Percentiles rank a stretch among this genome's conserved stretches.
These are phyloP conservation scores for Liolophura sinensis DNA, from an alignment of 1,140 invertebrate genomes.

Conservation along the genomic window DNA sequence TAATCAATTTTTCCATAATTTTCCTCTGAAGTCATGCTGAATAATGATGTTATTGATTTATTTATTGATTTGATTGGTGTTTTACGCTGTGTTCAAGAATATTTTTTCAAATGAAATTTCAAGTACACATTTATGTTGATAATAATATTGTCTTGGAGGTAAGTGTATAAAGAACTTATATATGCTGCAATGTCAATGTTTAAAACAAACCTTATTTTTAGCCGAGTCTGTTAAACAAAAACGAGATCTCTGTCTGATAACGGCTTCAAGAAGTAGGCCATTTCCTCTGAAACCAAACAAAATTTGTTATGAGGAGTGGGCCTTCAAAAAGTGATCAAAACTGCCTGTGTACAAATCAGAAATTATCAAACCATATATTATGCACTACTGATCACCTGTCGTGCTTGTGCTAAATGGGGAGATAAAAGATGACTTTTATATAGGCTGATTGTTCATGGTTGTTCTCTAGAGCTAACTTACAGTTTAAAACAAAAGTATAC, in stretches of 20 bases:
- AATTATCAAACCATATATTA: constrained; percentile 9
- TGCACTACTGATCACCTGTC: constrained; percentile 5
- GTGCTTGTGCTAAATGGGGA: neutral
- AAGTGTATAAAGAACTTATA: neutral
- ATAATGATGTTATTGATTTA: neutral
- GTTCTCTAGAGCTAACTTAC: no score
- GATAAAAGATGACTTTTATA: constrained; percentile 1
- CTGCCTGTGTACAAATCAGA: neutral
- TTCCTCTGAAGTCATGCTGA: neutral
- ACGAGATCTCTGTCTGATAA: constrained; percentile 22
- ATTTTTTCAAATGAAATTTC: neutral
- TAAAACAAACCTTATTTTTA: constrained; percentile 17
- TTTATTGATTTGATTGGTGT: no score
- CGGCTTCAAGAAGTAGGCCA: constrained; percentile 27
- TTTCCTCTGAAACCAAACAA: constrained; percentile 21
- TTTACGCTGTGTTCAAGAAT: no score
- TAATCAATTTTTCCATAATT: neutral
- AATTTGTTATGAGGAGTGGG: constrained; percentile 6
- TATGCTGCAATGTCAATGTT: neutral
- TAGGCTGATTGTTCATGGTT: neutral
- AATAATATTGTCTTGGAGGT: neutral
- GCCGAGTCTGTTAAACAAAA: constrained; percentile 18
- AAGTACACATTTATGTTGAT: neutral
- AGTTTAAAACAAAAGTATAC: no score
- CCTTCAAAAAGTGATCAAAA: no score